Evolutionary conservation across 2,797 vertebrate genomes (phyloP).

Genomic region (Phaenicophaeus curvirostris): DNA sequence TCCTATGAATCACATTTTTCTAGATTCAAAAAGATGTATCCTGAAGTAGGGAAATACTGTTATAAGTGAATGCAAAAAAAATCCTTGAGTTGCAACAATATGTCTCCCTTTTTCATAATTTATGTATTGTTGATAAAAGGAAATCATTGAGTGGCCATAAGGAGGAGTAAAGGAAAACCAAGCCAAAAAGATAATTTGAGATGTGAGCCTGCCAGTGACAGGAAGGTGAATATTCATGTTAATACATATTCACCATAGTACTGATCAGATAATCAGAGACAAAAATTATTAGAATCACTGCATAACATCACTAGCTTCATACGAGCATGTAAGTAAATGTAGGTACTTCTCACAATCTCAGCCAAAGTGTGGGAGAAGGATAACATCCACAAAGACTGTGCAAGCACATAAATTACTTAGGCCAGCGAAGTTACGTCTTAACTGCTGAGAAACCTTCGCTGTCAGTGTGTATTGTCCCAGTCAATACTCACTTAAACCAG

Average conservation of each 20-base stretch:
- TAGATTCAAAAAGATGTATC: constrained; percentile 28
- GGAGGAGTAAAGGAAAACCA: background rate
- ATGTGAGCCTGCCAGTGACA: background rate
- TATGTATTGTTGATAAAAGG: background rate
- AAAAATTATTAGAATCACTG: background rate
- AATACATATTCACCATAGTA: background rate
- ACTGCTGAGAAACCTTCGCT: background rate
- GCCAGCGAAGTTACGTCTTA: background rate
- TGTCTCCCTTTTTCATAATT: background rate
- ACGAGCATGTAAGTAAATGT: background rate
- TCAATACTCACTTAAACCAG: background rate
- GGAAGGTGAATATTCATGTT: background rate
- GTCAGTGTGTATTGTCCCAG: background rate
- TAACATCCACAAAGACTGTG: background rate
- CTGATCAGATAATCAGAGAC: background rate
- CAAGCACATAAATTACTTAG: background rate
- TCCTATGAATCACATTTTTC: background rate
- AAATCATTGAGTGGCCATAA: background rate
- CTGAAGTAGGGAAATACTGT: constrained; percentile 50
- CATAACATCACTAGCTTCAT: background rate
- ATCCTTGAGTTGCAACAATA: background rate
- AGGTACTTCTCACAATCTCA: background rate
- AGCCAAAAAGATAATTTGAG: background rate
- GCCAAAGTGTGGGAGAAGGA: background rate
- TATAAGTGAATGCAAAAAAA: background rate